Evolutionary conservation across 2,113 vertebrate genomes (phyloP), one percentile per base, ranked within the genome.

Genomic region (Heterocephalus glaber): DNA sequence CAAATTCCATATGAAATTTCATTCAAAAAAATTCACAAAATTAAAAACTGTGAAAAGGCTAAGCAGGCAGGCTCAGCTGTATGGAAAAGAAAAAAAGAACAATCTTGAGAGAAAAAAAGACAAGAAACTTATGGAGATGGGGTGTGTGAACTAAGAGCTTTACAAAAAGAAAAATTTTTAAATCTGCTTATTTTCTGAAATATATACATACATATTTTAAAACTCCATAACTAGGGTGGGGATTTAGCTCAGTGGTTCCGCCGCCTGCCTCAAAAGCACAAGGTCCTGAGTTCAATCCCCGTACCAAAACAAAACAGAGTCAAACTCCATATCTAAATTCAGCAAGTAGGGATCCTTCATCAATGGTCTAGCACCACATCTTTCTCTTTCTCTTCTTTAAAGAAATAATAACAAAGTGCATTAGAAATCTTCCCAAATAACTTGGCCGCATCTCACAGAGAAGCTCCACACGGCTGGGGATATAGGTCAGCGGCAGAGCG

Each of bases 1-100:
- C 66, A 85, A 86, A 66, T 33, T 38, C 91, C 76, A 58, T 19
- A 82, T 61, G 87, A 97, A 96, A 96, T 97, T 88, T 97, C 93
- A 94, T 91, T 95, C 56, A 70, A 96, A 96, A 98, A 98, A 96
- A 97, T 87, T 88, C 83, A 93, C 82, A 93, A 97, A 96, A 88
- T 90, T 35, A 82, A 95, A 95, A 92, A 72, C 20, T 80, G 6
- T 70, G 92, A 87, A 95, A 95, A 90, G 68, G 65, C 22, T 20
- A 96, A 91, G 47, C 56, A 68, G 86, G 79, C 41, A 80, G 66
- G 61, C 35, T 95, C 58, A 94, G 89, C 92, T 91, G 81, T 80
- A 84, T 24, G 66, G 60, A 90, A 95, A 84, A 65, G 63, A 91
- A 56, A 86, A 96, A 96, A 94, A 88, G 91, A 97, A 86, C n/a